Base-by-base conservation (phyloP, 2,113 vertebrate genomes). In the Ardeotis arabs region DNA sequence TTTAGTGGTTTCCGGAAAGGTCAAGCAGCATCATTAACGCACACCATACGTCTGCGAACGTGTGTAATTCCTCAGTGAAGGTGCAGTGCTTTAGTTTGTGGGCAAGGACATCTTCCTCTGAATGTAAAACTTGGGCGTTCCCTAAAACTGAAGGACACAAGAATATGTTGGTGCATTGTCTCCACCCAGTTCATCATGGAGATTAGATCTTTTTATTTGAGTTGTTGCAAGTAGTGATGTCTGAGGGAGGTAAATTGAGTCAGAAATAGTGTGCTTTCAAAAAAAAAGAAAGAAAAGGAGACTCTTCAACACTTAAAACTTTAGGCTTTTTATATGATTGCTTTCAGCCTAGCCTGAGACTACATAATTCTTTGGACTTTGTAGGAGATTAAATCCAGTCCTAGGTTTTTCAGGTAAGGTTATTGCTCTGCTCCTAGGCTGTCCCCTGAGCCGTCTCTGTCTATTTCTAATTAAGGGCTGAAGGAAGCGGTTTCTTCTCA, bases 381-480 rank as follows among this genome's bases (percentile, higher is more conserved):
- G 72, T n/a, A 80, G 73, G 75, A 97, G 93, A 96, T 96, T 92
- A 97, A 94, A 96, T 94, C 75, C 64, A 78, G 85, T 89, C 33
- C 41, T 33, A 77, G 25, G 23, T 92, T 94, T 90, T 92, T 90
- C 85, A 90, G 68, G 85, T 88, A 64, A 92, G 91, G 87, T 96
- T 95, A 96, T 93, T 95, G 90, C 90, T 94, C 72, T 90, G 87
- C 72, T 96, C 45, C 80, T 55, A 9, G 83, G 53, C 68, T 84
- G 35, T 94, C 96, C 76, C 90, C 56, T 78, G 96, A 87, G 96
- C 62, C 10, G 1, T 52, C 52, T 92, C 28, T 77, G 60, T 90
- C 95, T 95, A 75, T 89, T 96, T 93, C 90, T 97, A 90, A 96
- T 96, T 95, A 95, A 95, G 90, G 52, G 72, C 69, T 92, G 44